phyloP scores from a whole-genome alignment of 2,888 invertebrate species.

The Saturnia pavonia region DNA sequence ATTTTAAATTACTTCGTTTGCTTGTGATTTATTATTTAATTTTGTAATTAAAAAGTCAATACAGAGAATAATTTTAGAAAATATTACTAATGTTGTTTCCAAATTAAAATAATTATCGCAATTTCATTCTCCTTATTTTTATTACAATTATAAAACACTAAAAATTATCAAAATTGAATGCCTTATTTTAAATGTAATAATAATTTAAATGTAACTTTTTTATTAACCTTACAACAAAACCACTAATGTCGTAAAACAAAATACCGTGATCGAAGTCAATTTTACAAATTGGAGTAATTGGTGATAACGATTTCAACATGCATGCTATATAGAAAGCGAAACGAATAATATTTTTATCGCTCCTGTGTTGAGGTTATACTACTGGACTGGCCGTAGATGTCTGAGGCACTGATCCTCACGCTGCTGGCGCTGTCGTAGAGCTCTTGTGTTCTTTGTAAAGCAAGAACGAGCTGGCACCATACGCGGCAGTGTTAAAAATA shows the following conservation, averaged over 20 bases:
- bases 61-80: not conserved
- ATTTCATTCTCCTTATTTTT: not conserved
- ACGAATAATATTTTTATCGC: conserved; percentile 41
- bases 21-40: not conserved
- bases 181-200: no score
- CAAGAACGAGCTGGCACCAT: conserved; percentile 89
- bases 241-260: conserved; percentile 18
- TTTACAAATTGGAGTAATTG: conserved; percentile 23
- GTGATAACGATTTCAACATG: conserved; percentile 31
- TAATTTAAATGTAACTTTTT: not conserved
- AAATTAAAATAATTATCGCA: not conserved
- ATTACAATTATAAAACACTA: not conserved
- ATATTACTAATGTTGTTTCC: not conserved
- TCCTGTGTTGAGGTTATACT: conserved; percentile 32
- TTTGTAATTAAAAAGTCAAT: not conserved
- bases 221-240: conserved; percentile 13
- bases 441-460: conserved; percentile 88
- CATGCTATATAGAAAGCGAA: conserved; percentile 42
- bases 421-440: conserved; percentile 38
- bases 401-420: conserved; percentile 37
- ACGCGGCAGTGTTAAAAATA: conserved; percentile 90
- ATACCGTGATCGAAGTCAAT: conserved; percentile 33
- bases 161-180: not conserved
- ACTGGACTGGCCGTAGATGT: conserved; percentile 25
- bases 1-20: not conserved